Evolutionary conservation across 2,113 vertebrate genomes (phyloP).

Genomic region (Phyllopteryx taeniolatus): DNA sequence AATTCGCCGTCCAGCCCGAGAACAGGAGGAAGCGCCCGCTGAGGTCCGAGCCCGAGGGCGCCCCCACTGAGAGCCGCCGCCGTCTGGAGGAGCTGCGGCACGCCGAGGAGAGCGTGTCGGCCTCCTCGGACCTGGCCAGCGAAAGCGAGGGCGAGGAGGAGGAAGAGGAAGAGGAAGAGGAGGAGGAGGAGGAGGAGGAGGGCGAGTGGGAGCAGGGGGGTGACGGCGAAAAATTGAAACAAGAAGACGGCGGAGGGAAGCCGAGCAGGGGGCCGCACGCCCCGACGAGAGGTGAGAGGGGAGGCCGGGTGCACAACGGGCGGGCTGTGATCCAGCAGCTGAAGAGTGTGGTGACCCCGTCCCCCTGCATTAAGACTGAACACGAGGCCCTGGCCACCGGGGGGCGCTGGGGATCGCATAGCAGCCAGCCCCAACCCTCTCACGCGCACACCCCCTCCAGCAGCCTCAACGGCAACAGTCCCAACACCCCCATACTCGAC

Average conservation of each 20-base stretch:
- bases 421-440: conserved; percentile 42
- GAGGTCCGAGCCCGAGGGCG: conserved; percentile 63
- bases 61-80: conserved; percentile 63
- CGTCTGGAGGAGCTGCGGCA: conserved; percentile 63
- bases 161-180: conserved; percentile 54
- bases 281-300: conserved; percentile 36
- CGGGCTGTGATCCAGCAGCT: conserved; percentile 71
- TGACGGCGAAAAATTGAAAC: conserved; percentile 71
- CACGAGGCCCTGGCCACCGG: conserved; percentile 61
- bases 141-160: conserved; percentile 70
- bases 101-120: conserved; percentile 64
- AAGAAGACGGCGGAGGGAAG: conserved; percentile 64
- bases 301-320: conserved; percentile 68
- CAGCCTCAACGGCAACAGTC: conserved; percentile 69
- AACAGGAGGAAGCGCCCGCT: conserved; percentile 71
- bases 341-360: conserved; percentile 58
- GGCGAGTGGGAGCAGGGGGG: conserved; percentile 57
- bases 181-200: conserved; percentile 46
- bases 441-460: conserved; percentile 65
- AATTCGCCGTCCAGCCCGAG: conserved; percentile 63
- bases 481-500: conserved; percentile 72
- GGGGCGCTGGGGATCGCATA: conserved; percentile 67
- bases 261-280: conserved; percentile 46
- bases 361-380: conserved; percentile 75
- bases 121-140: conserved; percentile 69